Evolutionary conservation across 2,113 vertebrate species (phyloP).

Genomic region (Chrysemys picta): DNA sequence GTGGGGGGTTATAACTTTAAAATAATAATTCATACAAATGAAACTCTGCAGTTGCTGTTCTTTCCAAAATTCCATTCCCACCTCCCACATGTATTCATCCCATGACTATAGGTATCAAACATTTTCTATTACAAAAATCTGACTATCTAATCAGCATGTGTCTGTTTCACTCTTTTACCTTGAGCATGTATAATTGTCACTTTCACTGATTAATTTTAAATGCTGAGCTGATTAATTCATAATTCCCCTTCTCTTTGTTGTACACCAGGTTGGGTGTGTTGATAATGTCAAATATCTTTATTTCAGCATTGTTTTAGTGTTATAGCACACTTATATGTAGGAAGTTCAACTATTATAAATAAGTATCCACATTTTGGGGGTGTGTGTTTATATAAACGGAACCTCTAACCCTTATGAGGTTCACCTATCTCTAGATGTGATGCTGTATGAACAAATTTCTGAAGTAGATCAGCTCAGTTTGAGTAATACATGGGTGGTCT

Average conservation of each 20-base stretch:
- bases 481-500: background rate
- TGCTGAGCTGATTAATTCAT: background rate
- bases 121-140: slow-evolving; percentile 6
- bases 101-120: background rate
- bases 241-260: background rate
- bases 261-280: background rate
- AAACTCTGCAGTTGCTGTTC: background rate
- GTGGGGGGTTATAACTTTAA: background rate
- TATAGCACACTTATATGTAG: accelerated
- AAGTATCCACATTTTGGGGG: background rate
- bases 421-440: background rate
- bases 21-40: background rate
- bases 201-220: background rate
- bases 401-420: background rate
- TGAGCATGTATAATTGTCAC: background rate
- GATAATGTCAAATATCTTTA: background rate
- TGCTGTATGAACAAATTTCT: background rate
- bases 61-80: background rate
- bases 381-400: background rate
- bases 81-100: background rate
- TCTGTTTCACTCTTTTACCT: background rate
- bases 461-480: background rate
- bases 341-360: background rate
- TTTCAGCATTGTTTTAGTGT: background rate
- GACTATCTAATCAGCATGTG: background rate